Evolutionary conservation across 1,140 invertebrate genomes (phyloP), one percentile per base, ranked within the genome.

Genomic region (Apis florea): DNA sequence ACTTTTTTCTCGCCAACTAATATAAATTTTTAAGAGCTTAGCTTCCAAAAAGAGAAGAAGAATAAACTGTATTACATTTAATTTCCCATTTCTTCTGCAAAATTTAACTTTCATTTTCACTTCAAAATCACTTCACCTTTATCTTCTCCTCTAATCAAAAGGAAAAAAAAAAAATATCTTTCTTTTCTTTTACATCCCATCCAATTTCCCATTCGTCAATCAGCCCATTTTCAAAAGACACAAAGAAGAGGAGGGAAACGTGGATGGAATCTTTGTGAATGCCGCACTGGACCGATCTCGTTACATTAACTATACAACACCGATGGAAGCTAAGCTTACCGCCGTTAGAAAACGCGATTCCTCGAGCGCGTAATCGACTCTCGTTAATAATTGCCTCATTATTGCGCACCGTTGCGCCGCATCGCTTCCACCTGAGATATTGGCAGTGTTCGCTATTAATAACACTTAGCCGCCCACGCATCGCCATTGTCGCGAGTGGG

Each of bases 331-430:
- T 11, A 56, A 53, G 31, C 58, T 64, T 59, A 15, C 19, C 19
- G 13, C 11, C 54, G 67, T 6, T 49, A 53, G 31, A 40, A 53
- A 68, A 58, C 74, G 74, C 31, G 67, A 58, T 73, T 58, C 49
- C 83, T 77, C 84, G 84, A 85, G 69, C 74, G 79, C 84, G 53
- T 86, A 86, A 86, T 86, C 83, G 84, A 82, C 68, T 78, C 84
- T 86, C 79, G 83, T 86, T 86, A 85, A 85, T 86, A 86, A 86
- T 86, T 86, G 84, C 83, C 84, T 86, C 84, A 86, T 86, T 86
- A 86, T 82, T 82, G 83, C 73, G 83, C 83, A 59, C 80, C 84
- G 83, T 69, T 82, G 84, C 79, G 53, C 83, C 69, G 84, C 79
- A 59, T 75, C 72, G 79, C 79, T 84, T 74, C 67, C 76, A 85